Evolutionary conservation across 2,113 vertebrate genomes (phyloP).

Genomic region (Mirza zaza): DNA sequence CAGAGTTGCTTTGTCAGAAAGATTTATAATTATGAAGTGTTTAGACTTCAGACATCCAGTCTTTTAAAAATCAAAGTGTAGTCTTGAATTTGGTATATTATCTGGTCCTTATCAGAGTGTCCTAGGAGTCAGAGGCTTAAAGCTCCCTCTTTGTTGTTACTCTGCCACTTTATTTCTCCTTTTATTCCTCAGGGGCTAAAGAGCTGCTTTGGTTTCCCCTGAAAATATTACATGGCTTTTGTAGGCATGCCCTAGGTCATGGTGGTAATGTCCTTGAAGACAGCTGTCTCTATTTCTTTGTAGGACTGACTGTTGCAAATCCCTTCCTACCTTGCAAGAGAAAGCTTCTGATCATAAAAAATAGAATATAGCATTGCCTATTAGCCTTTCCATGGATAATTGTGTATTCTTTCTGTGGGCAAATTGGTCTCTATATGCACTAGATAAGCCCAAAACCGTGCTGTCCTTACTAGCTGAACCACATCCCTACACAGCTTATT

Average conservation of each 20-base stretch:
- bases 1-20: conserved; percentile 37
- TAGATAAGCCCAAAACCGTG: not conserved
- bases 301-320: not conserved
- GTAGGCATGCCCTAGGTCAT: not conserved
- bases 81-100: conserved; percentile 34
- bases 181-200: conserved; percentile 15
- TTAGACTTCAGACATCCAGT: conserved; percentile 7
- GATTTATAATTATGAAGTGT: conserved; percentile 9
- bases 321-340: not conserved
- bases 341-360: not conserved
- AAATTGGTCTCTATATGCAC: not conserved
- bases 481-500: not conserved
- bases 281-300: not conserved
- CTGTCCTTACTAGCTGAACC: not conserved
- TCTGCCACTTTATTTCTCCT: not conserved
- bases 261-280: not conserved
- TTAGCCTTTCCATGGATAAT: not conserved
- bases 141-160: not conserved
- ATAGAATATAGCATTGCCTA: not conserved
- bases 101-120: not conserved
- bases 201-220: not conserved
- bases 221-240: not conserved
- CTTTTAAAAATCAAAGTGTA: conserved; percentile 48
- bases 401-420: not conserved
- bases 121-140: not conserved